A percentile compares a stretch with the other conserved stretches of the same genome.
Evolutionary conservation across 2,888 invertebrate species (phyloP).

Genomic region (Deroplatys truncata): DNA sequence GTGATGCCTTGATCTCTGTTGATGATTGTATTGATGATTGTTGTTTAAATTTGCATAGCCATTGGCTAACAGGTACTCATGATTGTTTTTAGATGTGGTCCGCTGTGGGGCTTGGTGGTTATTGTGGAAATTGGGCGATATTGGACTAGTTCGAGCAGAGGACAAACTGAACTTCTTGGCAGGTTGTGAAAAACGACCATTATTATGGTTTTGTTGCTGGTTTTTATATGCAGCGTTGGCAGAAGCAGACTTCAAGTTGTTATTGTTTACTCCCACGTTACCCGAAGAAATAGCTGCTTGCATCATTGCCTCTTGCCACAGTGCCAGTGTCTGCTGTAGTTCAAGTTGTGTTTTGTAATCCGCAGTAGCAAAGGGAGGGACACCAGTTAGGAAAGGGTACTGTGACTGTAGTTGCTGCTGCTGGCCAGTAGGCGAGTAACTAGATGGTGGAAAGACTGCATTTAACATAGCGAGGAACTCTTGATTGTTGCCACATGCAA

Average conservation of each 20-base stretch:
- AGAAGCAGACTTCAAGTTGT: neutral
- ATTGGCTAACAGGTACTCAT: slow-evolving; percentile 9
- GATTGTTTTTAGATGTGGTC: slow-evolving; percentile 23
- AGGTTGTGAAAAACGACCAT: neutral
- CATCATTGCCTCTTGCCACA: slow-evolving; percentile 68
- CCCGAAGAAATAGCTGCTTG: slow-evolving; percentile 43
- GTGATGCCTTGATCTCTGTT: slow-evolving; percentile 38
- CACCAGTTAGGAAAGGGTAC: slow-evolving; percentile 47
- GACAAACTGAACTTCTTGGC: slow-evolving; percentile 34
- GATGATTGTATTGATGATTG: slow-evolving; percentile 12
- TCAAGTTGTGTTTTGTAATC: slow-evolving; percentile 42
- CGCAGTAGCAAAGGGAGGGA: slow-evolving; percentile 44
- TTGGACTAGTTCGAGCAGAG: slow-evolving; percentile 51
- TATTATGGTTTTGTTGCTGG: slow-evolving; percentile 34
- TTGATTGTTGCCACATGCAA: slow-evolving; percentile 49
- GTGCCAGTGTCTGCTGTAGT: slow-evolving; percentile 55
- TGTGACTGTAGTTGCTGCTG: slow-evolving; percentile 46
- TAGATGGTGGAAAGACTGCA: slow-evolving; percentile 40
- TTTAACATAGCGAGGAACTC: slow-evolving; percentile 43
- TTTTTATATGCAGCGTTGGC: slow-evolving; percentile 24
- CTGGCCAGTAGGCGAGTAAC: slow-evolving; percentile 21
- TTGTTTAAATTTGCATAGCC: neutral
- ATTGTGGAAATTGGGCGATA: slow-evolving; percentile 44
- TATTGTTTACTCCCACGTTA: neutral
- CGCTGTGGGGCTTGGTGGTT: slow-evolving; percentile 13